Evolutionary conservation across 92 coral and sea anemone genomes (phyloP), one percentile per base, ranked within the genome.

Genomic region (Siderastrea radians): DNA sequence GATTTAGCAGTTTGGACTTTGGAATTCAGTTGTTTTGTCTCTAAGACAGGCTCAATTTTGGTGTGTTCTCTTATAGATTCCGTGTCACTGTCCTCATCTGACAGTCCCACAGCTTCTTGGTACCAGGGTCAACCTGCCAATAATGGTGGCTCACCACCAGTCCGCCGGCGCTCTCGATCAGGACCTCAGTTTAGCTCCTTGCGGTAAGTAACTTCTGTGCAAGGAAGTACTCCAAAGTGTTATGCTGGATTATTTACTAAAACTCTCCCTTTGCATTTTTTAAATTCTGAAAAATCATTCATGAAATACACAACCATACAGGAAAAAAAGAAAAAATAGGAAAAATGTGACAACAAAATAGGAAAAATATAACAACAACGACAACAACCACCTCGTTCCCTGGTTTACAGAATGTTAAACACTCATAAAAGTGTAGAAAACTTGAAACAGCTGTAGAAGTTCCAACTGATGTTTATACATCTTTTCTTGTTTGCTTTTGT

Each of bases 71-170:
- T 87, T 88, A 16, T 89, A 95, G 99, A 98, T 83, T 96, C 96
- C 14, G 96, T 92, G 48, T 98, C 99, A 47, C 59, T 98, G 96
- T 98, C 98, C 74, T 98, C 99, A 14, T 86, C 98, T 78, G 98
- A 98, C 88, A 98, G 99, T 76, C 99, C 99, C 81, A 92, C 98
- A 9, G 90, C 98, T 11, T 94, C 99, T 46, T 94, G 95, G 92
- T 95, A 89, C 89, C 87, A 94, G 55, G 93, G 93, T 3, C 87
- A 88, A 38, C 94, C 94, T 12, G 60, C 87, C 71, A 91, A 79
- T 86, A 91, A 91, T 62, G 90, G 90, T 47, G 19, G 92, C 13
- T 93, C 98, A n/a, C 98, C 98, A 44, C 96, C 96, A 67, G 88
- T 90, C 46, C 91, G 98, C 50, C 94, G 99, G 43, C 93, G 99